These are phyloP conservation scores for Upupa epops DNA, from an alignment of 2,113 vertebrate genomes.

Conservation along the genomic window DNA sequence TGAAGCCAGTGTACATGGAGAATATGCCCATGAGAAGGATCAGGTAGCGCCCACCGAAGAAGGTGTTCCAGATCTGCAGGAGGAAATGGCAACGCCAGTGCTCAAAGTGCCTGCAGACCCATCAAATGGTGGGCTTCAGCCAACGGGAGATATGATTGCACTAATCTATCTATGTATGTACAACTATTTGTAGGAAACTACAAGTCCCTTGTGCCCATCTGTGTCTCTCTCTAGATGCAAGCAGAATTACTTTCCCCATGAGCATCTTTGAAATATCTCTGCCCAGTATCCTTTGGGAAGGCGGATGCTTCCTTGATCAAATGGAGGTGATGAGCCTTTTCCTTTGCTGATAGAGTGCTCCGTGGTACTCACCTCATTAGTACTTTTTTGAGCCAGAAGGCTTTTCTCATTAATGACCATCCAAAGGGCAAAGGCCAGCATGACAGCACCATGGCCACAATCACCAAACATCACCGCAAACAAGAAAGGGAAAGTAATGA, in stretches of 20 bases:
- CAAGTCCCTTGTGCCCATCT: not conserved
- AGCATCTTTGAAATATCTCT: not conserved
- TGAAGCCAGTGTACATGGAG: conserved; percentile 95
- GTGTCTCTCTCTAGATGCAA: not conserved
- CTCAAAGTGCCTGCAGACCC: not conserved
- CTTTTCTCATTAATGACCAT: conserved; percentile 90
- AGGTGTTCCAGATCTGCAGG: conserved; percentile 90
- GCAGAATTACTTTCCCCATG: not conserved
- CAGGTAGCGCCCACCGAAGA: conserved; percentile 92
- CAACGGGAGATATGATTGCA: not conserved
- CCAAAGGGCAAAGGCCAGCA: conserved; percentile 90
- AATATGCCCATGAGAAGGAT: conserved; percentile 96
- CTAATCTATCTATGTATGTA: not conserved
- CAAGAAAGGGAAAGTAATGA: conserved; percentile 97
- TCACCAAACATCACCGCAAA: conserved; percentile 99
- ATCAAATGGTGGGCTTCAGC: fast-evolving
- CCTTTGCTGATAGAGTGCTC: not conserved
- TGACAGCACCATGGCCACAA: conserved; percentile 88
- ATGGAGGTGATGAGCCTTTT: not conserved
- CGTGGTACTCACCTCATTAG: conserved; percentile 84
- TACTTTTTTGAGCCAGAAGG: conserved; percentile 80
- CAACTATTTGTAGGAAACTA: not conserved
- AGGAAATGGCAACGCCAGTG: not conserved
- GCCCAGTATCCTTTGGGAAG: not conserved
- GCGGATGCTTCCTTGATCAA: not conserved